Base-by-base conservation (phyloP, 2,797 vertebrate species). In the Heterohyrax brucei region DNA sequence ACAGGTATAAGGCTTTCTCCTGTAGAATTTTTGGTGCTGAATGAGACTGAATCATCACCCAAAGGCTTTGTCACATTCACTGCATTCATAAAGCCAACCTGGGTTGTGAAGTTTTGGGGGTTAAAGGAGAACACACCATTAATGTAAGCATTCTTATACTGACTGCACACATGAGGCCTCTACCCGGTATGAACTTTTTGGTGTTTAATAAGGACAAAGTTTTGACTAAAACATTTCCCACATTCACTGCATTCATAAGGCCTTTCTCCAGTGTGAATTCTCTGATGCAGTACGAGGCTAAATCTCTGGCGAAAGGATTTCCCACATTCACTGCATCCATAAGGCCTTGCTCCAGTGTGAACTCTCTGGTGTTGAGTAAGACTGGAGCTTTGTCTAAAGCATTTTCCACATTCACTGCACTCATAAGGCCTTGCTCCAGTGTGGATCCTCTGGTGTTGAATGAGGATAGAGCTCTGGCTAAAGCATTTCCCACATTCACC, bases 31-130 rank as follows among this genome's bases (percentile, higher is more conserved):
- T 18, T 68, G 33, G 28, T 48, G 66, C 24, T 48, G 14, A 33
- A 12, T 72, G 33, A 81, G 16, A 33, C n/a, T 53, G 5, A 3
- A 30, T 10, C 19, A 89, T 76, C 4, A 10, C 22, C 10, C 76
- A 10, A 92, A 94, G 10, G 53, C 24, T 76, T 92, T 87, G n/a
- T 66, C 21, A 68, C 10, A 87, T 73, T 56, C 70, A 8, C n/a
- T 39, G 19, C 70, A 73, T 44, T 64, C 70, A 73, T 21, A 73
- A 73, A 73, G 19, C 33, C 33, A 21, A 39, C 22, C 70, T 73
- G 19, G 1, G 33, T 44, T 75, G 18, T 93, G n/a, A 80, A 59
- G 33, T 70, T 26, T 50, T 22, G 56, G 30, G 28, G 44, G 68
- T 28, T 48, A 16, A 30, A 12, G 70, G 21, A 81, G 9, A 48